Evolutionary conservation across 35 echinoderm and acorn worm genomes (phyloP), one percentile per base, ranked within the genome.

Genomic region (Stichopus chloronotus): DNA sequence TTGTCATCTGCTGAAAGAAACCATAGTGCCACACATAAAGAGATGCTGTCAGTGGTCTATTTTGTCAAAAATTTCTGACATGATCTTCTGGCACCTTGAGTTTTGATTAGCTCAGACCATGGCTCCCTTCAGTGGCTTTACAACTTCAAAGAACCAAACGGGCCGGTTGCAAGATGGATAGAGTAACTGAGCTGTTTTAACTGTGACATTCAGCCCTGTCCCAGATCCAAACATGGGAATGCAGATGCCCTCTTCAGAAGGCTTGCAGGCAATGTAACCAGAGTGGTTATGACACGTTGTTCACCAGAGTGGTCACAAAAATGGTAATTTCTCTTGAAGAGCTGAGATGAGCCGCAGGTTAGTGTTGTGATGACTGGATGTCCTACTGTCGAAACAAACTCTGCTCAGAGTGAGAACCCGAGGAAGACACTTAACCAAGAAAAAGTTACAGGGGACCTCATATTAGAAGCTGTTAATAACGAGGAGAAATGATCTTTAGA

Each of bases 21-120:
- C 54, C 94, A 95, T 52, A 94, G 94, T 56, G 82, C 90, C 1
- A 95, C 92, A 4, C 22, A 61, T 6, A 86, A 78, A 23, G 94
- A 98, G 63, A 59, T 98, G 9, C 76, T 95, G 5, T 79, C 94
- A 57, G 72, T 95, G 7, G 89, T 95, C 6, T 79, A 8, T 22
- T 76, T 63, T 54, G 84, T 97, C 7, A 90, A 88, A 69, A 72
- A 95, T 19, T 97, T 91, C 72, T 78, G 81, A 4, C 96, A 95
- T 53, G 93, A 97, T 74, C 52, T 97, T 10, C 59, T 89, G 22
- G 96, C 91, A 19, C 83, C 24, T 0, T 52, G 79, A 9, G 95
- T 98, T 65, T 3, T 77, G 7, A 53, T 98, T 8, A 63, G 94
- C 55, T 94, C 96, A 17, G 96, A 97, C 59, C 96, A 97, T 76